phyloP scores from a whole-genome alignment of 2,113 vertebrate genomes.

The Copsychus sechellarum region DNA sequence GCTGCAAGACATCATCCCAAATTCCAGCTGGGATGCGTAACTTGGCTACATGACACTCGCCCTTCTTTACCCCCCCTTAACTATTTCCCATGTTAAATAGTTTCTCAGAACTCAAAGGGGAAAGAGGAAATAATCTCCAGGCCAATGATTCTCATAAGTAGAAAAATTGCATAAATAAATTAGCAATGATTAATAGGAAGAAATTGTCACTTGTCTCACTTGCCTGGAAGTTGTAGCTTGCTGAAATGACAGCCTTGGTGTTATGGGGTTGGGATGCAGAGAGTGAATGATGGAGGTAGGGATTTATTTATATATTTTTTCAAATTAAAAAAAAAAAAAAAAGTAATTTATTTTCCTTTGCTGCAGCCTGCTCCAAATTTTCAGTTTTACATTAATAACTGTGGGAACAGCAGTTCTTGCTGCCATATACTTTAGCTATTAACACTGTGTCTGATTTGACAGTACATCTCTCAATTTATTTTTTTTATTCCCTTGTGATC shows the following conservation, averaged over 20 bases:
- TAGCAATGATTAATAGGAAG: conserved; percentile 19
- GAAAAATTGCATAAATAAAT: conserved; percentile 39
- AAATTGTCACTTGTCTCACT: conserved; percentile 25
- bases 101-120: conserved; percentile 41
- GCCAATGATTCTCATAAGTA: conserved; percentile 1
- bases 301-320: conserved; percentile 37
- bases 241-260: conserved; percentile 5
- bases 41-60: conserved; percentile 32
- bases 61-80: background rate
- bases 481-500: conserved; percentile 11
- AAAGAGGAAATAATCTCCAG: conserved; percentile 20
- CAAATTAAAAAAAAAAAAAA: background rate
- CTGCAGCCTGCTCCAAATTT: conserved; percentile 54
- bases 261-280: background rate
- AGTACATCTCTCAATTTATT: conserved; percentile 46
- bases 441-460: conserved; percentile 59
- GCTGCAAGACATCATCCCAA: conserved; percentile 35
- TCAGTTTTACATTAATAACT: conserved; percentile 62
- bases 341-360: conserved; percentile 58
- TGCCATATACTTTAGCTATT: conserved; percentile 55
- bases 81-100: conserved; percentile 33
- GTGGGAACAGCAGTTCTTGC: conserved; percentile 53
- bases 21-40: conserved; percentile 62
- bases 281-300: background rate
- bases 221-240: conserved; percentile 5